Base-by-base conservation (phyloP, 1,140 invertebrate species). In the Apis dorsata region DNA sequence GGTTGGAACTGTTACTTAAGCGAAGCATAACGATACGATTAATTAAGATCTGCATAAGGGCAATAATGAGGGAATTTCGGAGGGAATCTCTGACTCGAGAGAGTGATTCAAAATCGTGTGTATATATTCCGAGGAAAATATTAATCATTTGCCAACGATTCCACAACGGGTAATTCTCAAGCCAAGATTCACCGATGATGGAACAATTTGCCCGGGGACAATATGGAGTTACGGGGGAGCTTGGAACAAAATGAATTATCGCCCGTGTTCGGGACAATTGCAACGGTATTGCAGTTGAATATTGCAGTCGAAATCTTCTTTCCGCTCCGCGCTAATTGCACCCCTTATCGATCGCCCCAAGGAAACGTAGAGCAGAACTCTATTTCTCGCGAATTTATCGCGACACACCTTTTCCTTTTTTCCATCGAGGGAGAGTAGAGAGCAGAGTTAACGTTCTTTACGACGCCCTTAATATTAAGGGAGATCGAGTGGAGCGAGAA, bases 241-340 rank as follows among this genome's bases (percentile, higher is more conserved):
- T 76, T 63, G 63, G 74, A 65, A 21, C 53, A 76, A 76, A 76
- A 76, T 76, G 49, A 76, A 76, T 76, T 76, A 76, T 76, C 60
- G 60, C 19, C 17, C n/a, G 13, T 51, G 59, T 49, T 28, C 63
- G 17, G 1, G 63, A 57, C 79, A 68, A 76, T 66, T 66, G n/a
- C 72, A 51, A 10, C 28, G 5, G 34, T 34, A 34, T 44, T 24
- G 60, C 53, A 55, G 28, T 34, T 34, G 34, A 57, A 81, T 81
- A 34, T 34, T 4, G 34, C 73, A 49, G 65, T 17, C 34, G 44
- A 68, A 68, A 76, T 81, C 73, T 75, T 68, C 79, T 57, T 76
- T 81, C 44, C 53, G 34, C 49, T 13, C 19, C 2, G 24, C 63
- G 79, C 28, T 81, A 68, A 81, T 81, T 81, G 63, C 62, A n/a